Evolutionary conservation across 2,888 invertebrate genomes (phyloP), one percentile per base, ranked within the genome.

Genomic region (Ptychoptera albimana): DNA sequence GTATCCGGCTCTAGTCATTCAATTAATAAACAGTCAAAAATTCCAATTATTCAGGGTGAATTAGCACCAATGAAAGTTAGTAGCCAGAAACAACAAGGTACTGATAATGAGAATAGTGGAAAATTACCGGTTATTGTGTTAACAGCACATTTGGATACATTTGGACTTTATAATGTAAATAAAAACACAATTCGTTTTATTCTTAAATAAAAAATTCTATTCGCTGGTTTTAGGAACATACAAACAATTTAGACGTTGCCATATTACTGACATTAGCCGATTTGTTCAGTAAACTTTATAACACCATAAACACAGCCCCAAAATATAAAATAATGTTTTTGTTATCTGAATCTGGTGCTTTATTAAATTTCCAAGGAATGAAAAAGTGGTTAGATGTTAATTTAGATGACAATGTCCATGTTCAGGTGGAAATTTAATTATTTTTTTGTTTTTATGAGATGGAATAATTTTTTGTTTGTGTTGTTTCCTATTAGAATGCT

Each of bases 381-480:
- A 93, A 94, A 66, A 89, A 91, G 57, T 97, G 93, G 89, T 71
- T 97, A 11, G 93, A 94, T 58, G 89, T 92, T 58, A 87, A 89
- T 57, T 61, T 89, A 48, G 96, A 97, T 59, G 78, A 66, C 42
- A 64, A 63, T 50, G 52, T 55, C 2, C 54, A 59, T 43, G 68
- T 82, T 50, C 86, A 83, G 73, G 89, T 87, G n/a, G n/a, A n/a
- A n/a, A 5, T 23, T 23, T 23, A 23, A 23, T 23, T 7, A 8
- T 29, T 31, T 10, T 4, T 35, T 2, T 39, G 1, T n/a, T 32
- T 42, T 38, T 41, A 13, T 23, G 7, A 7, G 10, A 31, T 31
- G 10, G 10, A 29, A 39, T n/a, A 15, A 23, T 42, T 45, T 41
- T 10, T 37, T 4, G 16, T 45, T 35, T 14, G 9, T 11, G 1